Conservation (phyloP, 1,140 invertebrate species). For the Temnothorax nylanderi region DNA sequence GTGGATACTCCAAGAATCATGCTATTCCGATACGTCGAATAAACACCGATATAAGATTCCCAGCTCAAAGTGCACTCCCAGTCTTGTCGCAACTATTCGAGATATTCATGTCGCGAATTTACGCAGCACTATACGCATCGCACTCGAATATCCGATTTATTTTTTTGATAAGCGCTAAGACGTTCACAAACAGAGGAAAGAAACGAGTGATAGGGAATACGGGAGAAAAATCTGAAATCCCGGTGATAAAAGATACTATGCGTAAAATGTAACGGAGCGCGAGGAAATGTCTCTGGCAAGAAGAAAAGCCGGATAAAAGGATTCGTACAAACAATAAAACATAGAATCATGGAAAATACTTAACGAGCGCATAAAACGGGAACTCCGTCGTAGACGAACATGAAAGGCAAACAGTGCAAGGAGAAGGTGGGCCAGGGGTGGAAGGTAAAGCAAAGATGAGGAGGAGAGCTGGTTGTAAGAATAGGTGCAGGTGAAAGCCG, state of each 20-base stretch:
- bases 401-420: slow-evolving; percentile 45
- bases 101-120: neutral
- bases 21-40: neutral
- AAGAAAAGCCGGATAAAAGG: slow-evolving; percentile 58
- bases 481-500: slow-evolving; percentile 57
- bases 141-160: slow-evolving; percentile 4
- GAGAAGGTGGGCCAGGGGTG: neutral
- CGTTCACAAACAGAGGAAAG: neutral
- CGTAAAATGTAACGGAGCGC: slow-evolving; percentile 47
- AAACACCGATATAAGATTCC: neutral
- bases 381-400: slow-evolving; percentile 39
- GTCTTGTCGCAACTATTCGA: neutral
- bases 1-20: neutral
- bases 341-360: slow-evolving; percentile 57
- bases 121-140: neutral
- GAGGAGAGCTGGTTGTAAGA: slow-evolving; percentile 38
- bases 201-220: neutral
- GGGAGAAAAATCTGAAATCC: slow-evolving; percentile 22
- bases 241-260: slow-evolving; percentile 50
- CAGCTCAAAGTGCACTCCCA: neutral
- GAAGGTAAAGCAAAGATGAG: slow-evolving; percentile 42
- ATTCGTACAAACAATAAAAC: slow-evolving; percentile 59
- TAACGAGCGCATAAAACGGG: slow-evolving; percentile 60
- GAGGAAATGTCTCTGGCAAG: slow-evolving; percentile 34
- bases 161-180: slow-evolving; percentile 1